phyloP scores from a whole-genome alignment of 2,797 vertebrate genomes.

The Atherinosoma microstoma region DNA sequence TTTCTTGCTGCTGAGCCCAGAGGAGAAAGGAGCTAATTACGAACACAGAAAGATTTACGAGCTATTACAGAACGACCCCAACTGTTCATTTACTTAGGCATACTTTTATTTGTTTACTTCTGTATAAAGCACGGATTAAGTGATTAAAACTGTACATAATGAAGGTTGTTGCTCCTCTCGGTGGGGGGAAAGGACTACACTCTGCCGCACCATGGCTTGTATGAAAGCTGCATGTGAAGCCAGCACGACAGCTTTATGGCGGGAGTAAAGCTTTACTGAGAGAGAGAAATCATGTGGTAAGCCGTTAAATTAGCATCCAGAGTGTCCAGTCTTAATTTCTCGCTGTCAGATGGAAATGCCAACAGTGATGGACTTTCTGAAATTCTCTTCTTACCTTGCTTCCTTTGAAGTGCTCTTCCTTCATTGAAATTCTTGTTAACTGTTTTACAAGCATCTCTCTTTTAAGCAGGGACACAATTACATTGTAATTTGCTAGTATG shows the following conservation, averaged over 20 bases:
- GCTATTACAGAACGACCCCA: constrained; percentile 73
- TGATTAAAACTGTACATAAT: constrained; percentile 79
- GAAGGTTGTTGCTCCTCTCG: constrained; percentile 63
- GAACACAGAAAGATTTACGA: constrained; percentile 78
- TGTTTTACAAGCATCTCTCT: constrained; percentile 50
- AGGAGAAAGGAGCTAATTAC: constrained; percentile 78
- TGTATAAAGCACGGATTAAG: constrained; percentile 73
- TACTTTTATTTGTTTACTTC: constrained; percentile 79
- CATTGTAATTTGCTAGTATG: constrained; percentile 44
- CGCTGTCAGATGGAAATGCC: constrained; percentile 62
- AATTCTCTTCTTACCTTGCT: constrained; percentile 29
- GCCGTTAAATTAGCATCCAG: constrained; percentile 76
- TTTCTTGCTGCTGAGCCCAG: constrained; percentile 63
- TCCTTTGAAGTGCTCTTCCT: constrained; percentile 24
- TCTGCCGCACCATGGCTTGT: constrained; percentile 36
- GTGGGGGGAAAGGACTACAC: constrained; percentile 42
- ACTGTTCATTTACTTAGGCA: constrained; percentile 77
- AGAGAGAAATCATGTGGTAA: constrained; percentile 64
- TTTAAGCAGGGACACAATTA: constrained; percentile 18
- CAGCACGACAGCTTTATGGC: constrained; percentile 59
- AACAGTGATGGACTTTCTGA: constrained; percentile 50
- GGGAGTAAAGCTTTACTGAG: constrained; percentile 60
- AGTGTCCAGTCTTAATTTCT: constrained; percentile 69
- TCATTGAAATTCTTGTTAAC: constrained; percentile 50
- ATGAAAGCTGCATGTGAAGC: constrained; percentile 36